Base-by-base conservation (phyloP, 92 coral and sea anemone species). In the Meandrina meandrites region DNA sequence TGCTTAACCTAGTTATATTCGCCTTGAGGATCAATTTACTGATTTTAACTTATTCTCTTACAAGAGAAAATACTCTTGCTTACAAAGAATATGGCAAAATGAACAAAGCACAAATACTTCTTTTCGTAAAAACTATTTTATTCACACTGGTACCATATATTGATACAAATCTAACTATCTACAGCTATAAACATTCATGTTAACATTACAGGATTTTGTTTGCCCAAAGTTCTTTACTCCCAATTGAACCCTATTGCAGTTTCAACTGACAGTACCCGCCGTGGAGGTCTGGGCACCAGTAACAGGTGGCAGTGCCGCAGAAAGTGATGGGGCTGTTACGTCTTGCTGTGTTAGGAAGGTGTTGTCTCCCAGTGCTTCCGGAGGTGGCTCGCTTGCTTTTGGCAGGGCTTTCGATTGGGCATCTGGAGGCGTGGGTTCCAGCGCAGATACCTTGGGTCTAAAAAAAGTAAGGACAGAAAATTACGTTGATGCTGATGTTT, bases 311-410 rank as follows among this genome's bases (percentile, higher is more conserved):
- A 86, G 89, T 12, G 89, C 89, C 79, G 89, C 84, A 66, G 89
- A 47, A 62, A 78, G 79, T 76, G 89, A 68, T 58, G 89, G 79
- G 74, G 69, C 79, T 37, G 70, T 72, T 42, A 92, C 84, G 36
- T 89, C 91, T 53, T 90, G 95, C 78, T 94, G 98, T 50, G 98
- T 94, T 1, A 94, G 90, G 79, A 94, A 94, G 10, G 96, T 94
- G 66, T 86, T 87, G 82, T 94, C 95, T 22, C 75, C 88, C 67
- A 71, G 85, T 34, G 88, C 77, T 28, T 66, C 85, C 47, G 73
- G 89, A 17, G 87, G 19, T 7, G 82, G 62, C 74, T 83, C 88
- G 58, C 71, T 77, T 30, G 79, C 85, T n/a, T 84, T 78, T 36
- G 89, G 85, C 66, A 84, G 82, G 16, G 87, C 88, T 34, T 87